Evolutionary conservation across 2,113 vertebrate species (phyloP), one percentile per base, ranked within the genome.

Genomic region (Beaufortia kweichowensis): DNA sequence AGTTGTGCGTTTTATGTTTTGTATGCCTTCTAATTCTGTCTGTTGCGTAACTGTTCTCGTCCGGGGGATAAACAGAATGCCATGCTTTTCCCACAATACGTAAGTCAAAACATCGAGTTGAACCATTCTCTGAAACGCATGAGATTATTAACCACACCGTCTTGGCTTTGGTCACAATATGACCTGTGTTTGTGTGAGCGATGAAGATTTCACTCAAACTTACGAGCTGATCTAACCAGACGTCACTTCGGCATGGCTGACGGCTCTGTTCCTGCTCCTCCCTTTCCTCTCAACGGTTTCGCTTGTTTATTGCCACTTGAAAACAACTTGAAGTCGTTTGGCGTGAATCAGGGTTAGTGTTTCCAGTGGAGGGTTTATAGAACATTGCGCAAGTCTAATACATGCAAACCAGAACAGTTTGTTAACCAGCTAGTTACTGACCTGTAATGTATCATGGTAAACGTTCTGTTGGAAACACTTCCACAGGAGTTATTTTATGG

Each of bases 71-170:
- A 78, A 91, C 93, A 95, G 94, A 96, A 94, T 92, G 93, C 92
- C 94, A 94, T 95, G 94, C 92, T 93, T 94, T 96, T 95, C 91
- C 93, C 91, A 93, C 93, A 92, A 95, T 96, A 95, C 91, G 94
- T 94, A 95, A 96, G 95, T 96, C 56, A 39, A 93, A 92, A 46
- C 10, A 6, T 31, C 86, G 84, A 89, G 87, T 86, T 89, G 88
- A 90, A 92, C 86, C 86, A 88, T 92, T 91, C 91, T 91, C 76
- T 82, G 70, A 81, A 73, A 90, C 48, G 94, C 94, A 95, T 96
- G 95, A 90, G 86, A 77, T 67, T 91, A 91, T 93, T 94, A 95
- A 95, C 92, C 90, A 89, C 89, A 88, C 91, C 19, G 89, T 90
- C 90, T 86, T 89, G 89, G 87, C 91, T 88, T 78, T 76, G 72